phyloP scores from a whole-genome alignment of 2,797 vertebrate genomes.

The Esox masquinongy region DNA sequence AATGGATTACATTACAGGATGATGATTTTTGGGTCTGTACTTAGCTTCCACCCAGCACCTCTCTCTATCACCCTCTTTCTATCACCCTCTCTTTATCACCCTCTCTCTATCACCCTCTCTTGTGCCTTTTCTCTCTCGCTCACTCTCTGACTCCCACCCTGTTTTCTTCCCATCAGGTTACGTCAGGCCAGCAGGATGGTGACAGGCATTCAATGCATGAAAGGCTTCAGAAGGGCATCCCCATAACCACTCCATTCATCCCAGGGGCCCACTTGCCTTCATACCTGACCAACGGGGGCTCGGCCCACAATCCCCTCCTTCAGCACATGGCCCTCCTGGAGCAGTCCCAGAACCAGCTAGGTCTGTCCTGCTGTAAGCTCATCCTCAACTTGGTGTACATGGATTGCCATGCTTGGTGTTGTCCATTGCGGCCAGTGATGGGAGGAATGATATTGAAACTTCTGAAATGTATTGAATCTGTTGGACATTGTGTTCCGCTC shows the following conservation, averaged over 20 bases:
- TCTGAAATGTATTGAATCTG: background rate
- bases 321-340: conserved; percentile 96
- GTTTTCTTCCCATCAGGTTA: conserved; percentile 67
- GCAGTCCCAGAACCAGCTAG: conserved; percentile 86
- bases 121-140: conserved; percentile 11
- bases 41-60: background rate
- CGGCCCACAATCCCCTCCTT: conserved; percentile 86
- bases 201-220: conserved; percentile 83
- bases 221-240: conserved; percentile 86
- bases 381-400: background rate
- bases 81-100: background rate
- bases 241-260: conserved; percentile 81
- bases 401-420: background rate
- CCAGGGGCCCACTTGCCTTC: conserved; percentile 87
- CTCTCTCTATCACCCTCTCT: conserved; percentile 42
- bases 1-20: background rate
- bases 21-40: background rate
- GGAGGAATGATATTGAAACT: background rate
- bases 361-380: conserved; percentile 66
- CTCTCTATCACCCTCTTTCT: conserved; percentile 37
- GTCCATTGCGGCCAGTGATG: background rate
- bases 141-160: conserved; percentile 21
- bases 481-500: background rate
- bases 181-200: conserved; percentile 83
- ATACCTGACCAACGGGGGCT: conserved; percentile 86